These are phyloP conservation scores for Solen grandis DNA, from an alignment of 1,140 invertebrate genomes.

Conservation along the genomic window DNA sequence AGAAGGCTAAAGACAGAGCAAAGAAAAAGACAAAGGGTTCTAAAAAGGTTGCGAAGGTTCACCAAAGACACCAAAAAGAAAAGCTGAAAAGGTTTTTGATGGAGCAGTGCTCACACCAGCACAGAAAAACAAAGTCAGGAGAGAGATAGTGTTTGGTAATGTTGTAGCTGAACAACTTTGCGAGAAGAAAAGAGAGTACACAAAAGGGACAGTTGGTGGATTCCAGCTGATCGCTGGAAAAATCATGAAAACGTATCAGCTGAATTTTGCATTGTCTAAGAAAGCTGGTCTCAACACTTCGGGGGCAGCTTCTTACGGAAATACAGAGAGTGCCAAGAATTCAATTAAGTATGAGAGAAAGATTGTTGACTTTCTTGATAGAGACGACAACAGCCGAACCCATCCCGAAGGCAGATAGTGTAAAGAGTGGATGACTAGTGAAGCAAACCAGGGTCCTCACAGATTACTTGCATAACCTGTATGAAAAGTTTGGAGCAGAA, in stretches of 20 bases:
- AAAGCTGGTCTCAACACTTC: not conserved
- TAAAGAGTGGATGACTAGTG: not conserved
- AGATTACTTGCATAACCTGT: slow-evolving; percentile 1
- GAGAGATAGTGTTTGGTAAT: slow-evolving; percentile 1
- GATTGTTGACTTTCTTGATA: not conserved
- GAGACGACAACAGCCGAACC: slow-evolving; percentile 3
- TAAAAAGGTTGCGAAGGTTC: not conserved
- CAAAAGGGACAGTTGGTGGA: not conserved
- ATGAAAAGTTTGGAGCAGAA: slow-evolving; percentile 5
- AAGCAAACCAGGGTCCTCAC: slow-evolving; percentile 3
- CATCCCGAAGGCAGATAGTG: not conserved
- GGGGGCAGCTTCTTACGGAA: no score
- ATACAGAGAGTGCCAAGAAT: no score
- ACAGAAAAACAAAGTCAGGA: not conserved
- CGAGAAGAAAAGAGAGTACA: not conserved
- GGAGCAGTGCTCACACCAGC: not conserved
- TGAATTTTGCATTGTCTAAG: not conserved
- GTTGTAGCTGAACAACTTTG: not conserved
- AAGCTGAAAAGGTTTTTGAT: not conserved
- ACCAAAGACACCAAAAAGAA: not conserved
- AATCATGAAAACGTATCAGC: not conserved
- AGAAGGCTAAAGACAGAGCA: not conserved
- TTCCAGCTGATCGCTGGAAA: not conserved
- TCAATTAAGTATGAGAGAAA: no score
- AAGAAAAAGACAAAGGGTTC: not conserved